Percentiles rank a stretch among this genome's conserved stretches.
Conservation (phyloP, 2,888 invertebrate genomes). For the Diloba caeruleocephala region DNA sequence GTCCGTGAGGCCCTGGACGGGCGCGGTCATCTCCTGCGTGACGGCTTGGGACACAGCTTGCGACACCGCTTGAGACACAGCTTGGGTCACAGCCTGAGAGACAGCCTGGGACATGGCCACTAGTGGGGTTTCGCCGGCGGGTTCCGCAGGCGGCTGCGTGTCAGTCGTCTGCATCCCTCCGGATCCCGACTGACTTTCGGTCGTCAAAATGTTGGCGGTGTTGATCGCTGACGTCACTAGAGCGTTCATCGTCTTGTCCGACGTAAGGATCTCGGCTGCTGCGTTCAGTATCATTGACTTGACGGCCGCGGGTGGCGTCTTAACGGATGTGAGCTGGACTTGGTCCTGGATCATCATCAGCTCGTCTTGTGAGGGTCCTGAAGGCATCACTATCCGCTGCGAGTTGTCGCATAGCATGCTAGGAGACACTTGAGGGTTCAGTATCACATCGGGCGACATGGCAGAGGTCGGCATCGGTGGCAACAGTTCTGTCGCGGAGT, state of each 20-base stretch:
- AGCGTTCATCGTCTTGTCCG: conserved; percentile 89
- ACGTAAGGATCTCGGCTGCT: conserved; percentile 92
- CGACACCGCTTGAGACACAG: conserved; percentile 84
- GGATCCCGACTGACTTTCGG: conserved; percentile 69
- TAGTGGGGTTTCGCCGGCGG: conserved; percentile 76
- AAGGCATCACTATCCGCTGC: conserved; percentile 65
- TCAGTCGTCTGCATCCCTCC: conserved; percentile 60
- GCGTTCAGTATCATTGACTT: conserved; percentile 94
- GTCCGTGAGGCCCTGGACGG: conserved; percentile 93
- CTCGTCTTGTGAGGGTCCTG: conserved; percentile 68
- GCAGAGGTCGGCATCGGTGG: conserved; percentile 70
- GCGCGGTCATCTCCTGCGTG: conserved; percentile 88
- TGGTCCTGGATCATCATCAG: conserved; percentile 80
- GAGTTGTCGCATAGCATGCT: conserved; percentile 83
- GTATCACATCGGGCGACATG: conserved; percentile 89
- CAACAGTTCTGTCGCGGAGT: conserved; percentile 73
- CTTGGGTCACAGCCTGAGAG: conserved; percentile 84
- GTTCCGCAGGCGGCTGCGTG: conserved; percentile 72
- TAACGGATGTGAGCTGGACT: conserved; percentile 79
- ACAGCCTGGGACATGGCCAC: conserved; percentile 87
- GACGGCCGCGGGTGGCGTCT: conserved; percentile 90
- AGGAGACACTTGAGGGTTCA: conserved; percentile 90
- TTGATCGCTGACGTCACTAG: conserved; percentile 88
- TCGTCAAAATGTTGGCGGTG: conserved; percentile 82
- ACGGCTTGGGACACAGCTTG: conserved; percentile 86